Evolutionary conservation across 2,113 vertebrate genomes (phyloP).

Genomic region (Plestiodon gilberti): DNA sequence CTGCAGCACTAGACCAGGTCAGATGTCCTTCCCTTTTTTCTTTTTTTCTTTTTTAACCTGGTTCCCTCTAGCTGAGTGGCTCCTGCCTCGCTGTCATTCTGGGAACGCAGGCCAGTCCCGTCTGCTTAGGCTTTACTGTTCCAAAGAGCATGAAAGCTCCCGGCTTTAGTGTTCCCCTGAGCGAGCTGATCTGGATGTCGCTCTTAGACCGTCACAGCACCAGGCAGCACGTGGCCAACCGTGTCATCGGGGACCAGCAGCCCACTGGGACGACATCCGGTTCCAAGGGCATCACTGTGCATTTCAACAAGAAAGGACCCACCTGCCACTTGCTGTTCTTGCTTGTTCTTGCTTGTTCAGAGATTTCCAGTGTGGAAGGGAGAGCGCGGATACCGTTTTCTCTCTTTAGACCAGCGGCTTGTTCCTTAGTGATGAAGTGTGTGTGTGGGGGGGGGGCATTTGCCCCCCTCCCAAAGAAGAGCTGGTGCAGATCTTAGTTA

Average conservation of each 20-base stretch:
- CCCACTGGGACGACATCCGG: not conserved
- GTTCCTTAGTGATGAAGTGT: no score
- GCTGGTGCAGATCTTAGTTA: not conserved
- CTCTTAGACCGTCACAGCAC: not conserved
- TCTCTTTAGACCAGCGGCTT: no score
- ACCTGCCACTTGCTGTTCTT: not conserved
- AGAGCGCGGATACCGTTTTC: no score
- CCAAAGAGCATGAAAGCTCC: not conserved
- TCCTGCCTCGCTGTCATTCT: not conserved
- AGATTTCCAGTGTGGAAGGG: no score
- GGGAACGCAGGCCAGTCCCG: not conserved
- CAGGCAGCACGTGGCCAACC: not conserved
- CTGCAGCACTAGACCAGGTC: not conserved
- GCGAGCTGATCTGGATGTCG: not conserved
- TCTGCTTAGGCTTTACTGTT: not conserved
- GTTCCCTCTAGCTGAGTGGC: no score
- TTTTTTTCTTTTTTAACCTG: no score
- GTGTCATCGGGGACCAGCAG: no score
- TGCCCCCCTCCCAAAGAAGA: no score
- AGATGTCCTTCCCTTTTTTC: not conserved
- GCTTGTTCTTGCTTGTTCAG: no score
- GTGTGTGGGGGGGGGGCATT: no score
- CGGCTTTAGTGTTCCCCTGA: not conserved
- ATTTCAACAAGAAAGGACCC: not conserved
- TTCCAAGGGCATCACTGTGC: not conserved